Evolutionary conservation across 2,113 vertebrate species (phyloP), one percentile per base, ranked within the genome.

Genomic region (Calonectris borealis): DNA sequence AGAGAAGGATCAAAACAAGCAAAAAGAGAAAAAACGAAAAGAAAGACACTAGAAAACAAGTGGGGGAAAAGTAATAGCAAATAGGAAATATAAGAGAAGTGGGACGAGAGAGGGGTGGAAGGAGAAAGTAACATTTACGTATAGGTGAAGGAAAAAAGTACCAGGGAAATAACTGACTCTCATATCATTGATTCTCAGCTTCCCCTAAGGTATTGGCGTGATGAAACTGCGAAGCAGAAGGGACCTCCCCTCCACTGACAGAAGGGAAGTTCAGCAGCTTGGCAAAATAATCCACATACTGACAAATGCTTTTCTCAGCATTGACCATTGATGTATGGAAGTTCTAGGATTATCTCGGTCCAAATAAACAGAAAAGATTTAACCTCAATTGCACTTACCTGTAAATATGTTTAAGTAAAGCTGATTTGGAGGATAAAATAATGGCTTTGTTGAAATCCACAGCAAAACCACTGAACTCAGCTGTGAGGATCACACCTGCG

Each of bases 141-240:
- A n/a, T n/a, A 89, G 60, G 64, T 86, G 65, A 58, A 87, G 81
- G 71, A 42, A 86, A 81, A 94, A 96, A 95, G 57, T 66, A 96
- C 70, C 84, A 44, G 76, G 94, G 94, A 95, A 97, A 93, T 88
- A 71, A 78, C 79, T 83, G 46, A 24, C 26, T 32, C 8, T 29
- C 26, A 34, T 88, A 60, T 89, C 68, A 95, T 24, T 52, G 71
- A 62, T 57, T 73, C 68, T 87, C 42, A 70, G 24, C 77, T 91
- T 96, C 24, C 77, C 40, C 60, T 61, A 13, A 68, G 4, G 19
- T 58, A 38, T 21, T 46, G 24, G 4, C 0, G 0, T 40, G 10
- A 11, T 66, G 36, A 89, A 88, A 73, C 58, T 18, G 22, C 48
- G 89, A 46, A 69, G 57, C 40, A 55, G 31, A 68, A 86, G 15